Conservation (phyloP, 1,140 invertebrate species). For the Lutraria rhynchaena region DNA sequence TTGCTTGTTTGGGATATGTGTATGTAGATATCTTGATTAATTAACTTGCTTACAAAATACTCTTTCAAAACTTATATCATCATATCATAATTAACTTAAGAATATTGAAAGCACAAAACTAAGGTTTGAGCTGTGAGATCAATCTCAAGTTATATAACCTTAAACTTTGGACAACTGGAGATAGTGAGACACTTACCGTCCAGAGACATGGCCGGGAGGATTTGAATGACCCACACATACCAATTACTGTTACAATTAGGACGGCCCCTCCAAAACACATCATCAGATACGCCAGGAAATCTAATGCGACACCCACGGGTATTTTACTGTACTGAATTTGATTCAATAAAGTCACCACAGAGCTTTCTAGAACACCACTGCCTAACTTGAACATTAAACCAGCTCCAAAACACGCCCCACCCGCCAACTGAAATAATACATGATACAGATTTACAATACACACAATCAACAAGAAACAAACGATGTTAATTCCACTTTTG, state of each 20-base stretch:
- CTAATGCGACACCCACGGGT: constrained; percentile 31
- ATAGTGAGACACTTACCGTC: constrained; percentile 12
- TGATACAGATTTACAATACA: too few species aligned
- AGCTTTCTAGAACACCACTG: constrained; percentile 33
- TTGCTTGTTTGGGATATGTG: too few species aligned
- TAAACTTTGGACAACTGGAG: too few species aligned
- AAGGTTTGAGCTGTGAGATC: too few species aligned
- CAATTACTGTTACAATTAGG: constrained; percentile 24
- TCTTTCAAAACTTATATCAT: too few species aligned
- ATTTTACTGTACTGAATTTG: constrained; percentile 30
- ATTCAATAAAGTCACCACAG: constrained; percentile 41
- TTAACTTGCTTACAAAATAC: too few species aligned
- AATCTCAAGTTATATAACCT: too few species aligned
- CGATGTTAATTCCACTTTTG: too few species aligned
- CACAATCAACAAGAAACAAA: too few species aligned
- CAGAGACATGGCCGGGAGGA: constrained; percentile 21
- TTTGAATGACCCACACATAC: constrained; percentile 32
- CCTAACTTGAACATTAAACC: constrained; percentile 51
- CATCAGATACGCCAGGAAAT: constrained; percentile 39
- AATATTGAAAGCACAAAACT: too few species aligned
- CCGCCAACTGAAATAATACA: constrained; percentile 48
- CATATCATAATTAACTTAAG: too few species aligned
- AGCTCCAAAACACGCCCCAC: constrained; percentile 15
- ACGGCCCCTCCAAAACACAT: constrained; percentile 35
- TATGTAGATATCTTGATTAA: too few species aligned